Conservation (phyloP, 1,140 invertebrate species). For the Lanistes nyassanus region DNA sequence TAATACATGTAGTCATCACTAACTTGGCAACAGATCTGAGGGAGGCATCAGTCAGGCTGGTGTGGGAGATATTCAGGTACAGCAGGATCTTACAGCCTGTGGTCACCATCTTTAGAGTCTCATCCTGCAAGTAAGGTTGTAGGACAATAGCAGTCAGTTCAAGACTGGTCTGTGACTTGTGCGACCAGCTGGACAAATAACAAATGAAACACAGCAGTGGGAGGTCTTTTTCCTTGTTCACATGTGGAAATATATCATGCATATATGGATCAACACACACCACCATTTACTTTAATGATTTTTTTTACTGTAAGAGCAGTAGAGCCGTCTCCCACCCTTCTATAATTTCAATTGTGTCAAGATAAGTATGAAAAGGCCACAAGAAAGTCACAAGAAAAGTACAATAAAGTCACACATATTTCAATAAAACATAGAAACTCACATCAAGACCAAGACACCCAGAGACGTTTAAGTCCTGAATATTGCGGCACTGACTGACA, state of each 20-base stretch:
- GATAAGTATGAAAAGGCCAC: no score
- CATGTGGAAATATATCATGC: no score
- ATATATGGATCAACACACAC: no score
- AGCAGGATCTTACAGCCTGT: constrained; percentile 65
- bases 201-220: not conserved
- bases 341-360: no score
- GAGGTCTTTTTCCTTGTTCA: not conserved
- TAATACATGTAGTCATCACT: constrained; percentile 30
- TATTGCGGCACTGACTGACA: constrained; percentile 65
- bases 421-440: constrained; percentile 32
- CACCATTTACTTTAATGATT: no score
- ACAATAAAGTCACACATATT: no score
- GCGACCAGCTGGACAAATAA: no score
- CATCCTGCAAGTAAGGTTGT: constrained; percentile 55
- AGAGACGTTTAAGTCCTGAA: constrained; percentile 67
- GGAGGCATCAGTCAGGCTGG: constrained; percentile 63
- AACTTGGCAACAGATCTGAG: constrained; percentile 63
- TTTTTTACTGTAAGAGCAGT: no score
- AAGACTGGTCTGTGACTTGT: not conserved
- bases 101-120: constrained; percentile 56
- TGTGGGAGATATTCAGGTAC: constrained; percentile 67
- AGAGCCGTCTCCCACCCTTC: no score
- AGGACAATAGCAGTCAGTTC: not conserved
- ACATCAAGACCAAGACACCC: constrained; percentile 64
- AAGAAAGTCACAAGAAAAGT: no score